Conservation (phyloP, 1,140 invertebrate species). For the Drosophila subobscura region DNA sequence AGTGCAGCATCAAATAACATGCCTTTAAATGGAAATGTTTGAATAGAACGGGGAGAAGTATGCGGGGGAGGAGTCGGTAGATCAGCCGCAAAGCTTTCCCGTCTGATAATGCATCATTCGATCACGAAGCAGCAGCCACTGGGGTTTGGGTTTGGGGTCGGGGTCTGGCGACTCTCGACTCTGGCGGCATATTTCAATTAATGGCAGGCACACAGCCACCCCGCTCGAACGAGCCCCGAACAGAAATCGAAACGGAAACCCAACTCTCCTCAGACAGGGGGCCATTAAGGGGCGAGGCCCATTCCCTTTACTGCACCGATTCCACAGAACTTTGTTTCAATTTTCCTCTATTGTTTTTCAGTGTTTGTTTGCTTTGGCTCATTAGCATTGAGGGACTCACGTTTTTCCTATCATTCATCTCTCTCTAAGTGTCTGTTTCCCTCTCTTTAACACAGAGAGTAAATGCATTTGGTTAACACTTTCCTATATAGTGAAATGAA, state of each 20-base stretch:
- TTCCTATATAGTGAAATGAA: conserved; percentile 30
- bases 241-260: conserved; percentile 7
- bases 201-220: neutral
- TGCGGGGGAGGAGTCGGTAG: conserved; percentile 23
- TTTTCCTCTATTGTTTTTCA: conserved; percentile 32
- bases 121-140: conserved; percentile 16
- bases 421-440: neutral
- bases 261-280: conserved; percentile 10
- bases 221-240: too few species aligned
- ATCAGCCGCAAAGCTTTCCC: conserved; percentile 42
- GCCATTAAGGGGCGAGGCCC: conserved; percentile 16
- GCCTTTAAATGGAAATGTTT: conserved; percentile 51
- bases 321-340: conserved; percentile 45
- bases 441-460: neutral
- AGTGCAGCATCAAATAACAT: conserved; percentile 44
- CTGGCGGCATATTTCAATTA: conserved; percentile 44
- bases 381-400: conserved; percentile 64
- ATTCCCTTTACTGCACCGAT: neutral
- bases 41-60: conserved; percentile 2
- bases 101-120: conserved; percentile 49
- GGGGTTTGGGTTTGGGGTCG: too few species aligned
- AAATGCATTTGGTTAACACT: conserved; percentile 8
- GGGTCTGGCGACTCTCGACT: conserved; percentile 12
- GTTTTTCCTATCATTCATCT: conserved; percentile 40
- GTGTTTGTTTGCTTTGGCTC: conserved; percentile 48